Evolutionary conservation across 1,140 invertebrate genomes (phyloP), one percentile per base, ranked within the genome.

Genomic region (Papilio polyxenes): DNA sequence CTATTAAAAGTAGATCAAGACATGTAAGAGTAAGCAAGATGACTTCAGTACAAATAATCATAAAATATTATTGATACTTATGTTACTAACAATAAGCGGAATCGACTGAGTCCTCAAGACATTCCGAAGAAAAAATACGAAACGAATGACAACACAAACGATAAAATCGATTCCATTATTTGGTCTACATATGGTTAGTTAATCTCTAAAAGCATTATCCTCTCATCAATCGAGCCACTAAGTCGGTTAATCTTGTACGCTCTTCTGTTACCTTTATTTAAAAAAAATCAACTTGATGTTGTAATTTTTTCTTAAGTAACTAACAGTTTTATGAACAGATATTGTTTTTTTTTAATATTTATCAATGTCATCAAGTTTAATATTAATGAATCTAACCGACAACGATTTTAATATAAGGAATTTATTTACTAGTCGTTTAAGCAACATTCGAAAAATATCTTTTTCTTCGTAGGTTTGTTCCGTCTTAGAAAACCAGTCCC

Each of bases 1-100:
- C 76, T 31, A 78, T 53, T 59, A 65, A 65, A 65, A 56, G 49
- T 78, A 17, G 49, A 78, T 59, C 76, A 23, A 62, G 7, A 65
- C 62, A 65, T 56, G 15, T 31, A 65, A 65, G n/a, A 23, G 62
- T 65, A 31, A 65, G 1, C 31, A 31, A 23, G 20, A 65, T 65
- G 10, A 13, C 20, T 56, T 15, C 20, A 65, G 31, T 65, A 23
- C 9, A 62, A 62, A 62, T 65, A 31, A 65, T 23, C 20, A 23
- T 65, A 31, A 65, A 65, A 3, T 4, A 11, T 65, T 65, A 31
- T 31, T 31, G 10, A 65, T 10, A 31, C 9, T 65, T 65, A 65
- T 23, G 10, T 20, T 2, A 23, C 6, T 7, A 20, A 59, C 11
- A 49, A 10, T 6, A 49, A 49, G 48, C 11, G 9, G 2, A 49